phyloP scores from a whole-genome alignment of 2,113 vertebrate genomes.

The Sander lucioperca region DNA sequence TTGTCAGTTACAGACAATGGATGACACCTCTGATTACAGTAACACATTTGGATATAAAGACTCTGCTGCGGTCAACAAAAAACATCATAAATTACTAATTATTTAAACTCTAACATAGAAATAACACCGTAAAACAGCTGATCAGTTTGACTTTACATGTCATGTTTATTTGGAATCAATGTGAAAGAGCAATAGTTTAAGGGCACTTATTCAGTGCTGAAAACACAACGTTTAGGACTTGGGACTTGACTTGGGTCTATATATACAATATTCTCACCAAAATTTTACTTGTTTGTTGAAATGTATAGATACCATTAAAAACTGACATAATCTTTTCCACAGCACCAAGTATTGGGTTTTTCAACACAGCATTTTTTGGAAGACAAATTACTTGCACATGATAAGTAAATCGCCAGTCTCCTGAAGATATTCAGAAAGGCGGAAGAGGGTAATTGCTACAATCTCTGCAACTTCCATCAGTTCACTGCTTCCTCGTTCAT shows the following conservation, averaged over 20 bases:
- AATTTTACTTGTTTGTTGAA: neutral
- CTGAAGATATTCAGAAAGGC: conserved; percentile 20
- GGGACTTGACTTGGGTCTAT: neutral
- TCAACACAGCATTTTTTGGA: neutral
- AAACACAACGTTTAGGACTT: neutral
- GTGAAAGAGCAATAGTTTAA: neutral
- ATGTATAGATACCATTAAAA: neutral
- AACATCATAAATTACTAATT: too few relatives aligned
- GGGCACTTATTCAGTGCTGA: neutral
- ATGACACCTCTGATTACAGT: too few relatives aligned
- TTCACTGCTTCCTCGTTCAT: conserved; percentile 7
- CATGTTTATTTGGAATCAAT: neutral
- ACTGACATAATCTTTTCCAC: neutral
- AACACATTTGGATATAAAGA: too few relatives aligned
- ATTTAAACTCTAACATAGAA: too few relatives aligned
- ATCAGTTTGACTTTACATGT: neutral
- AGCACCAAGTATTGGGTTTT: neutral
- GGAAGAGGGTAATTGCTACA: conserved; percentile 7
- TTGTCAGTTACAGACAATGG: neutral
- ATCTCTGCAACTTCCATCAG: conserved; percentile 3
- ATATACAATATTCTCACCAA: neutral
- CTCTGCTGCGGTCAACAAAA: too few relatives aligned
- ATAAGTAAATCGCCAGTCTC: conserved; percentile 9
- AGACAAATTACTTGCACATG: neutral
- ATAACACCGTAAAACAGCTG: too few relatives aligned